These are phyloP conservation scores for Myiozetetes cayanensis DNA, from an alignment of 2,113 vertebrate species.

Conservation along the genomic window DNA sequence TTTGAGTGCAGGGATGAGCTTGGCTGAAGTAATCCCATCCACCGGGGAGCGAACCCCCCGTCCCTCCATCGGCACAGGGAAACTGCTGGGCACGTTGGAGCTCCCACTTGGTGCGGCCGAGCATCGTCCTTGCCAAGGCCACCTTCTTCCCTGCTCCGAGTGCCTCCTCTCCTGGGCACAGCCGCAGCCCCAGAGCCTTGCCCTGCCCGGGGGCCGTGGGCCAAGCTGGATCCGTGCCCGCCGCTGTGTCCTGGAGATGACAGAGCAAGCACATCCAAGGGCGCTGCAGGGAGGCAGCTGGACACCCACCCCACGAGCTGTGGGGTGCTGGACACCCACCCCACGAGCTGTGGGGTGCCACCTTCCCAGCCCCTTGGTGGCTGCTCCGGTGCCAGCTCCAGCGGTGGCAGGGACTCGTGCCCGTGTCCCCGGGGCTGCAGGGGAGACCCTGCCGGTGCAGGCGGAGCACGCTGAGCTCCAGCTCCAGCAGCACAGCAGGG, in stretches of 20 bases:
- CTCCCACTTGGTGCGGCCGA: background rate
- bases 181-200: background rate
- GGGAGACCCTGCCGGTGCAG: background rate
- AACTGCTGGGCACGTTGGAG: background rate
- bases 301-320: background rate
- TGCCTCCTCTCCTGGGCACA: background rate
- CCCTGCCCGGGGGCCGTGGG: background rate
- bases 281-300: background rate
- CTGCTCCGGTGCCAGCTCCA: background rate
- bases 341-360: background rate
- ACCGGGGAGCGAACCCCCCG: background rate
- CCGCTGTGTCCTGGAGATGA: background rate
- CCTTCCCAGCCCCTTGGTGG: background rate
- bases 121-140: background rate
- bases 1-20: background rate
- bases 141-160: background rate
- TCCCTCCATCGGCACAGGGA: background rate
- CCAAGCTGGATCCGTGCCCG: background rate
- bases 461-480: background rate
- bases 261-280: background rate
- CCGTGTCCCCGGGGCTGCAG: background rate
- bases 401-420: background rate
- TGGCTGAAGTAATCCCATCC: fast-evolving
- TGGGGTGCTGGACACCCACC: background rate
- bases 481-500: background rate